These are phyloP conservation scores for Macrotrachela quadricornifera DNA, from an alignment of 1,140 invertebrate species.

Conservation along the genomic window DNA sequence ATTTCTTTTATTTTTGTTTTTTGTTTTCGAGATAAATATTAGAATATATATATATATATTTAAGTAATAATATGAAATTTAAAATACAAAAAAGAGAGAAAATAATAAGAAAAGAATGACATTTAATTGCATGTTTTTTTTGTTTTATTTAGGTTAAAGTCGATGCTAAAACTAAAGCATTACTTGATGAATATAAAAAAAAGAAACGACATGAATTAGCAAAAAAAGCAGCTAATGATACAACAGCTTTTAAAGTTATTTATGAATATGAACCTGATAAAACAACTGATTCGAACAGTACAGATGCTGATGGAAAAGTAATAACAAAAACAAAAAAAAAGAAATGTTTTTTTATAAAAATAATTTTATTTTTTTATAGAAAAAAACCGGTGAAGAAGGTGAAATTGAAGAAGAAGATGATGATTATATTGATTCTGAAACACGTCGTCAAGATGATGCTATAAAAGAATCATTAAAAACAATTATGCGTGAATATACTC, in stretches of 20 bases:
- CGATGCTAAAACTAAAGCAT: conserved; percentile 85
- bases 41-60: too few species aligned
- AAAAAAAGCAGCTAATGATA: not conserved
- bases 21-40: too few species aligned
- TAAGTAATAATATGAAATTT: not conserved
- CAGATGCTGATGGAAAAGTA: conserved; percentile 26
- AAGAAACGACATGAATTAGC: conserved; percentile 18
- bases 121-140: not conserved
- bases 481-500: conserved; percentile 55
- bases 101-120: not conserved
- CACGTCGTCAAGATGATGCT: conserved; percentile 26
- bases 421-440: conserved; percentile 21
- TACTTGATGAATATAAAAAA: conserved; percentile 62
- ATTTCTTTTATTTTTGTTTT: too few species aligned
- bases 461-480: conserved; percentile 51
- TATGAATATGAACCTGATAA: not conserved
- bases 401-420: conserved; percentile 20
- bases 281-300: conserved; percentile 12
- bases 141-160: conserved; percentile 45
- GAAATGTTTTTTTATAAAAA: too few species aligned
- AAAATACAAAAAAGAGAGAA: too few species aligned
- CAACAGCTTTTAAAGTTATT: not conserved
- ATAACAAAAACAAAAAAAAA: conserved; percentile 43
- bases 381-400: conserved; percentile 33
- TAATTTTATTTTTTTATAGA: conserved; percentile 59